Conservation (phyloP, 2,797 vertebrate genomes). For the Pogoniulus pusillus region DNA sequence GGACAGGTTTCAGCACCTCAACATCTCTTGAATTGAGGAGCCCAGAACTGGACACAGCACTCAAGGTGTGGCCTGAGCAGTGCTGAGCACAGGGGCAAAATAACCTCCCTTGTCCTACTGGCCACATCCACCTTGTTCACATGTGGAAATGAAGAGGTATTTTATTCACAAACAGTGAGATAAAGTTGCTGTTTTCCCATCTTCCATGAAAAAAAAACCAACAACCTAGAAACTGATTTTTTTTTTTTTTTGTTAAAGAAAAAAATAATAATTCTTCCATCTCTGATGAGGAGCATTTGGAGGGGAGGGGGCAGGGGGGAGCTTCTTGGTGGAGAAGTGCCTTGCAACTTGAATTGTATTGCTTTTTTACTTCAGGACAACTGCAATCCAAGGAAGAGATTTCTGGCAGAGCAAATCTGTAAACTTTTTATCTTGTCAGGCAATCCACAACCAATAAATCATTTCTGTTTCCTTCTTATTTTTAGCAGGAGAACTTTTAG, state of each 20-base stretch:
- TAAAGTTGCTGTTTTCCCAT: background rate
- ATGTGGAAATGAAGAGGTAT: background rate
- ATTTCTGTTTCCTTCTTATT: background rate
- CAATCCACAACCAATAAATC: slow-evolving; percentile 7
- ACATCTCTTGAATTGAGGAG: too few relatives aligned
- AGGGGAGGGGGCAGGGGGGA: background rate
- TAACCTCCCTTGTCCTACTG: too few relatives aligned
- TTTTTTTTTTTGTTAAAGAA: background rate
- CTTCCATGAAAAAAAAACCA: background rate
- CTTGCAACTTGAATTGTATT: background rate
- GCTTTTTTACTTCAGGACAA: background rate
- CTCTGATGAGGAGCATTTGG: background rate
- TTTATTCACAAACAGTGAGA: background rate
- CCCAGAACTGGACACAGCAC: too few relatives aligned
- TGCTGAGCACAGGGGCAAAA: too few relatives aligned
- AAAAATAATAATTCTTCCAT: background rate
- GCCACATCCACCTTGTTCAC: background rate
- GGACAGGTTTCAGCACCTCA: too few relatives aligned
- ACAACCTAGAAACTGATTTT: background rate
- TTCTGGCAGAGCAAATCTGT: background rate
- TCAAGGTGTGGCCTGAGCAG: too few relatives aligned
- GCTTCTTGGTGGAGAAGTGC: background rate
- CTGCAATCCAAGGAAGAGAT: background rate
- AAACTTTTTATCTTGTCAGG: slow-evolving; percentile 21
- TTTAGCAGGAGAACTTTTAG: background rate